Evolutionary conservation across 2,888 invertebrate genomes (phyloP), one percentile per base, ranked within the genome.

Genomic region (Chorisops tibialis): DNA sequence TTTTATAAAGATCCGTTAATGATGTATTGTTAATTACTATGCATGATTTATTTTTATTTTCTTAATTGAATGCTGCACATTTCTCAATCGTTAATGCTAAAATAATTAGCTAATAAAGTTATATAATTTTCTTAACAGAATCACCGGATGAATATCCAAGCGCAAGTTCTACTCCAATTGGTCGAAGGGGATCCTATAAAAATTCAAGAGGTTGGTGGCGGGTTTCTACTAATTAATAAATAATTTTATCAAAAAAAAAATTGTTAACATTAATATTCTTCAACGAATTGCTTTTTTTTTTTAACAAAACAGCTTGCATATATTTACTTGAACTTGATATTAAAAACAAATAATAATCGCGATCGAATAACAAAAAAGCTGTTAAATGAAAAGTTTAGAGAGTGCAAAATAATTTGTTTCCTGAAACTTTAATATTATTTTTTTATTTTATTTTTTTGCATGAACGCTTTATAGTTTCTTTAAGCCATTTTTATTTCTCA

Each of bases 181-280:
- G 89, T 64, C 84, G 92, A 37, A 85, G 91, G 71, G 90, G 91
- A 78, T 91, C 91, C 45, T 92, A 91, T 82, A 92, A 92, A 81
- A 91, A 89, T 60, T 91, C 91, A 69, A 81, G 91, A 87, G 91
- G 92, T 92, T 79, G 81, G 86, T 80, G 74, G 69, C 72, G 74
- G 74, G 72, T 19, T 43, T 14, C 30, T 56, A 30, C 37, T 37
- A 3, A 37, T 35, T 9, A 22, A 3, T 49, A 22, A 12, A 16
- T 14, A 12, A 37, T 18, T 14, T 12, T 18, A 56, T 5, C 35
- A 56, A 51, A 12, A 35, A 22, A 9, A 16, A 11, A 37, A 24
- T 52, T 52, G 14, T 21, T 22, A 63, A 65, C 65, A 65, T 65
- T 65, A 65, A 65, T 65, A 63, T 65, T 65, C 65, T 65, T 63